These are phyloP conservation scores for Leucoptera coffeella DNA, from an alignment of 2,888 invertebrate genomes.

Conservation along the genomic window DNA sequence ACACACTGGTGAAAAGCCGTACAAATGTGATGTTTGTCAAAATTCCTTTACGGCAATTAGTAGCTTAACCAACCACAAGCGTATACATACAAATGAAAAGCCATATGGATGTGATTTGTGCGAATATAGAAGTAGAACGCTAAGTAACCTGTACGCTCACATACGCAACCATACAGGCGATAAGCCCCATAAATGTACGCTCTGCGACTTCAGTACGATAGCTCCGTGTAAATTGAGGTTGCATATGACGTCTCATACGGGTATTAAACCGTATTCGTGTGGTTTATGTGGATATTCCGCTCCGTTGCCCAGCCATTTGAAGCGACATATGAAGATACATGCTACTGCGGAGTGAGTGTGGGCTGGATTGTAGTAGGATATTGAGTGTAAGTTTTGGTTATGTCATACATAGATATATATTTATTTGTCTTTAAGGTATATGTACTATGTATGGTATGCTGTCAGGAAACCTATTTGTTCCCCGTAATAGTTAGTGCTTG, in stretches of 20 bases:
- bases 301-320: too few relatives aligned
- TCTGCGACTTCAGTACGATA: neutral
- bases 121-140: neutral
- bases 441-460: too few relatives aligned
- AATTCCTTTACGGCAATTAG: neutral
- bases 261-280: constrained; percentile 1
- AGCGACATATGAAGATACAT: too few relatives aligned
- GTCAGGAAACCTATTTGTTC: too few relatives aligned
- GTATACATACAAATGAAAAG: neutral
- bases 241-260: neutral
- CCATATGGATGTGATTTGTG: constrained; percentile 1
- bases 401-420: too few relatives aligned
- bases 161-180: constrained; percentile 1
- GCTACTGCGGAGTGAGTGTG: too few relatives aligned
- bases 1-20: too few relatives aligned
- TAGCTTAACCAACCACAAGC: neutral
- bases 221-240: neutral
- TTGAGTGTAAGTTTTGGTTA: too few relatives aligned
- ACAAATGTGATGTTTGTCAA: neutral
- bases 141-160: neutral
- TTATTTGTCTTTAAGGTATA: too few relatives aligned
- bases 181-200: neutral
- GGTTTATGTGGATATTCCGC: too few relatives aligned
- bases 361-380: too few relatives aligned
- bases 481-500: too few relatives aligned